These are phyloP conservation scores for Ophonus ardosiacus DNA, from an alignment of 2,888 invertebrate species.

Conservation along the genomic window DNA sequence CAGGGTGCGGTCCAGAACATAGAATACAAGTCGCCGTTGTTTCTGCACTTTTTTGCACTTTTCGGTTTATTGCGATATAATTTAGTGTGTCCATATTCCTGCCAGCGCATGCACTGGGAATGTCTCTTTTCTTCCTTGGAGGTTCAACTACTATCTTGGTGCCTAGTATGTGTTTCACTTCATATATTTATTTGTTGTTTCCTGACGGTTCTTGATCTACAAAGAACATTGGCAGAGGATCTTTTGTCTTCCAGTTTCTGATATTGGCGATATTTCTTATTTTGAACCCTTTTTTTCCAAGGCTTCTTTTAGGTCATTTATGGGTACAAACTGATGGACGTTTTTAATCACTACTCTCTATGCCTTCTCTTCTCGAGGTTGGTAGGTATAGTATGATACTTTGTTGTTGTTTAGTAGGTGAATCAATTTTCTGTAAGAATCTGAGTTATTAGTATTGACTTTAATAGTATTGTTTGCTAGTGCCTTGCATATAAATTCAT, in stretches of 20 bases:
- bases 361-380: neutral
- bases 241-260: neutral
- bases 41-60: too few relatives aligned
- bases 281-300: constrained; percentile 3
- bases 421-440: neutral
- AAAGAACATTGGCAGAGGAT: neutral
- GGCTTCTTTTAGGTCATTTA: constrained; percentile 1
- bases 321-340: neutral
- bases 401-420: neutral
- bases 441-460: neutral
- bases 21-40: too few relatives aligned
- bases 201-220: constrained; percentile 2
- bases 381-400: neutral
- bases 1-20: too few relatives aligned
- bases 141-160: constrained; percentile 41
- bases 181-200: constrained; percentile 16
- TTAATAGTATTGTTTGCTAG: neutral
- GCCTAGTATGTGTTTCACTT: neutral
- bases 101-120: constrained; percentile 63
- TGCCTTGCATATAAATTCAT: constrained; percentile 7
- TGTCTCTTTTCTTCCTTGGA: constrained; percentile 54
- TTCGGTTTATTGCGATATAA: constrained; percentile 4
- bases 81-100: constrained; percentile 65
- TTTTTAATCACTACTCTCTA: neutral
- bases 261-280: neutral